Evolutionary conservation across 2,888 invertebrate species (phyloP).

Genomic region (Trichopoda pennipes): DNA sequence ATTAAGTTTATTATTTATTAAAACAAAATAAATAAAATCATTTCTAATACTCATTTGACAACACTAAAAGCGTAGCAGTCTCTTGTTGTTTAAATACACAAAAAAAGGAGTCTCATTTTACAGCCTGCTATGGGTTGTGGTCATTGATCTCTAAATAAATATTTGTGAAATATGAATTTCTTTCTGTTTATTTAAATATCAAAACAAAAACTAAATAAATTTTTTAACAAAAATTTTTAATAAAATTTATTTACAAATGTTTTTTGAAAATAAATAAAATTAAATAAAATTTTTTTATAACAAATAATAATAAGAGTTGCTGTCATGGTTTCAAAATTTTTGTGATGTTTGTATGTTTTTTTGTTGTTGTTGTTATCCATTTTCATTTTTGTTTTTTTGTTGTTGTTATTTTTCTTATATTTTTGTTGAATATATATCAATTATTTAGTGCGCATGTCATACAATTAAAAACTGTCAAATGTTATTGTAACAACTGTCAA

Average conservation of each 20-base stretch:
- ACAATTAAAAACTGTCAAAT: constrained; percentile 55
- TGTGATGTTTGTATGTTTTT: background rate
- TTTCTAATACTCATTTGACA: background rate
- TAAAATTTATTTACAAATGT: too few relatives aligned
- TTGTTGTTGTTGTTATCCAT: constrained; percentile 8
- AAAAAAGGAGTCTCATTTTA: constrained; percentile 5
- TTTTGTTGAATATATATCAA: too few relatives aligned
- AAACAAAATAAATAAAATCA: too few relatives aligned
- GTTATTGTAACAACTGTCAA: constrained; percentile 65
- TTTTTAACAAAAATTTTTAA: background rate
- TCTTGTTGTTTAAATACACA: background rate
- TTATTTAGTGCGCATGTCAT: constrained; percentile 65
- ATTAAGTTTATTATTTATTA: too few relatives aligned
- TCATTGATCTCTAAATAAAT: constrained; percentile 40
- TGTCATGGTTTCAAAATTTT: background rate
- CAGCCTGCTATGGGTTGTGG: constrained; percentile 31
- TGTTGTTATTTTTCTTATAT: background rate
- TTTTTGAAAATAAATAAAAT: too few relatives aligned
- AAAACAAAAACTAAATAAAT: background rate
- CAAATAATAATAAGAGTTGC: too few relatives aligned
- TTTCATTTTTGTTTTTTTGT: background rate
- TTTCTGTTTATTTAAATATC: background rate
- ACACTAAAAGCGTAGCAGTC: constrained; percentile 4
- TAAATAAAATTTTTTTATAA: too few relatives aligned
- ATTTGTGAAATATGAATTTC: constrained; percentile 1